A percentile compares a stretch with the other conserved stretches of the same genome.
Evolutionary conservation across 2,888 invertebrate genomes (phyloP).

Genomic region (Koerneria pararmatus): DNA sequence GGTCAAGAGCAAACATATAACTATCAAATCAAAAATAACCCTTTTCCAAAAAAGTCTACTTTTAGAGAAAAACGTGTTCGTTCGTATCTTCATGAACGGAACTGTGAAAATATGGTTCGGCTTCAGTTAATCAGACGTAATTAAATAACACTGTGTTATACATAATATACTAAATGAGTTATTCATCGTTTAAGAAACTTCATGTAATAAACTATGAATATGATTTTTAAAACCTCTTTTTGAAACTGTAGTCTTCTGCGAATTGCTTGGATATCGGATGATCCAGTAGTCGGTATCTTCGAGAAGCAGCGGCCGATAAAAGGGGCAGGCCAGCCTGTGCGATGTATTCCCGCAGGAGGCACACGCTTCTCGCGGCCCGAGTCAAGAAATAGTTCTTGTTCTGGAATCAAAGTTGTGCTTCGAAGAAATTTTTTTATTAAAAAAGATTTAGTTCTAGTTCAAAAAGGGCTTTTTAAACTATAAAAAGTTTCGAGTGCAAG

Average conservation of each 20-base stretch:
- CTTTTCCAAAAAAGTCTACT: too few species aligned
- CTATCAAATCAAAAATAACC: too few species aligned
- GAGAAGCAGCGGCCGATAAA: conserved; percentile 37
- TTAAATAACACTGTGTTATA: too few species aligned
- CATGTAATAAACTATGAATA: too few species aligned
- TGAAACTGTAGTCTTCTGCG: conserved; percentile 51
- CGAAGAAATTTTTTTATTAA: background rate
- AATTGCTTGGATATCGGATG: conserved; percentile 48
- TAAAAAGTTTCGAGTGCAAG: background rate
- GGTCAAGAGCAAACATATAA: too few species aligned
- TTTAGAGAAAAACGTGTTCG: too few species aligned
- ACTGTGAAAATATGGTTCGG: too few species aligned
- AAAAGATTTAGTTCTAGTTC: background rate
- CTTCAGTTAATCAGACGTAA: too few species aligned
- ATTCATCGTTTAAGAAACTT: too few species aligned
- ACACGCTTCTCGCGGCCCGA: conserved; percentile 34
- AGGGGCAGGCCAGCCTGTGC: conserved; percentile 41
- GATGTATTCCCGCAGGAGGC: conserved; percentile 41
- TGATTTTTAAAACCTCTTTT: conserved; percentile 41
- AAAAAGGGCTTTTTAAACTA: background rate
- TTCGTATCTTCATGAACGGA: too few species aligned
- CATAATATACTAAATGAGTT: too few species aligned
- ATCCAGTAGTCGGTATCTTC: conserved; percentile 45
- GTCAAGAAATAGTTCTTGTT: conserved; percentile 8
- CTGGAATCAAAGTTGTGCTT: background rate